A percentile compares a stretch with the other conserved stretches of the same genome.
Conservation (phyloP, 2,797 vertebrate species). For the Coregonus sp. region DNA sequence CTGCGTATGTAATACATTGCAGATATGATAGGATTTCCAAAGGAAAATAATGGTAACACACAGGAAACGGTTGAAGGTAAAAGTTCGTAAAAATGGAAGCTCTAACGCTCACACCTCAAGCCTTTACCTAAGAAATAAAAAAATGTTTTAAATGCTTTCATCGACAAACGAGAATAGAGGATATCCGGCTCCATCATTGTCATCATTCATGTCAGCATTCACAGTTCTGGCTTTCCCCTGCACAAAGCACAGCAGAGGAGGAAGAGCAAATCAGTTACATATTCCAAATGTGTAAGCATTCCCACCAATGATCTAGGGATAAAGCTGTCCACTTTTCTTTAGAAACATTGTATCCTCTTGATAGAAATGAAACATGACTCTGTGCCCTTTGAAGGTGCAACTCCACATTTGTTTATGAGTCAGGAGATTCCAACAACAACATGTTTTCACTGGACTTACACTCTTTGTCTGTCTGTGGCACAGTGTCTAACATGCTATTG, state of each 20-base stretch:
- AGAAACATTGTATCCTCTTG: not conserved
- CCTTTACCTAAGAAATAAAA: constrained; percentile 68
- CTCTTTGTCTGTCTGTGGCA: not conserved
- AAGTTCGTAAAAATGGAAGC: not conserved
- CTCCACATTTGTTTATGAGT: constrained; percentile 12
- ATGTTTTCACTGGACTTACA: not conserved
- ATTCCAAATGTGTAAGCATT: constrained; percentile 1
- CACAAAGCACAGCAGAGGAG: constrained; percentile 6
- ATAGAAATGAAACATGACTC: not conserved
- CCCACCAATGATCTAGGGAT: not conserved
- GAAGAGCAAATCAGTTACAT: not conserved
- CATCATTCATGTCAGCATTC: constrained; percentile 25
- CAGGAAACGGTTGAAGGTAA: not conserved
- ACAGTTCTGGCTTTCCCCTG: constrained; percentile 74
- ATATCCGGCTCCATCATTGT: constrained; percentile 63
- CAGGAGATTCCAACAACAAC: not conserved
- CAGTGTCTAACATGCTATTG: not conserved
- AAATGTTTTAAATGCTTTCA: constrained; percentile 81
- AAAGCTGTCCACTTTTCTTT: not conserved
- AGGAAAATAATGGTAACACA: not conserved
- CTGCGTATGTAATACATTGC: not conserved
- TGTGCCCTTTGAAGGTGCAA: not conserved
- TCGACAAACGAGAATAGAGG: constrained; percentile 80
- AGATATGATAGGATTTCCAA: not conserved
- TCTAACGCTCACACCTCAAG: not conserved